phyloP scores from a whole-genome alignment of 2,113 vertebrate species.

The Myotis davidii region DNA sequence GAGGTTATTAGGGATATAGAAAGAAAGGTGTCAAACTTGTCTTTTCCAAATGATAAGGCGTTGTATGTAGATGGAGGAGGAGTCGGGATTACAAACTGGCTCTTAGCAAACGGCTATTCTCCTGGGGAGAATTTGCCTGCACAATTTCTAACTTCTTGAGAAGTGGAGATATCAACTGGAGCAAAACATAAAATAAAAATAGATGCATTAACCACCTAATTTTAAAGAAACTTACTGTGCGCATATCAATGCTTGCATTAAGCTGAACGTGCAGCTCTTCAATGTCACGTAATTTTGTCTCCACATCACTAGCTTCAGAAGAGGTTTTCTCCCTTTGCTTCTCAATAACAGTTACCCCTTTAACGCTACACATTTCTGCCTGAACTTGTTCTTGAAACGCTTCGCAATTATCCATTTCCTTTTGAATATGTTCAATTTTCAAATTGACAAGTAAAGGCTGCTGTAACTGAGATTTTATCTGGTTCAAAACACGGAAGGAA shows the following conservation, averaged over 20 bases:
- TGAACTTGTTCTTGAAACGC: slow-evolving; percentile 85
- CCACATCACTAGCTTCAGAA: not conserved
- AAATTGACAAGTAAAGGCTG: slow-evolving; percentile 81
- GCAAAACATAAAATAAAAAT: slow-evolving; percentile 26
- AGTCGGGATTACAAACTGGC: not conserved
- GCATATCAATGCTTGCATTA: slow-evolving; percentile 83
- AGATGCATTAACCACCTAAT: not conserved
- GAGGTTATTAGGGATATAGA: not conserved
- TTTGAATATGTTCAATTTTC: slow-evolving; percentile 78
- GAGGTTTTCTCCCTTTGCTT: slow-evolving; percentile 51
- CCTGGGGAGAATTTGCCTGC: not conserved
- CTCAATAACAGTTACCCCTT: slow-evolving; percentile 76
- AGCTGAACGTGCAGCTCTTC: slow-evolving; percentile 81
- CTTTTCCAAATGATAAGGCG: not conserved
- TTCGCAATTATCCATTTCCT: slow-evolving; percentile 84
- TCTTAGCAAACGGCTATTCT: not conserved
- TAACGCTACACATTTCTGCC: slow-evolving; percentile 83
- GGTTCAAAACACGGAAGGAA: slow-evolving; percentile 81
- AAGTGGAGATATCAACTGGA: not conserved
- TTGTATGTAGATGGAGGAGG: not conserved
- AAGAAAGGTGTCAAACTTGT: not conserved
- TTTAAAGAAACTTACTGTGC: slow-evolving; percentile 86
- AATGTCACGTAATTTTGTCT: slow-evolving; percentile 77
- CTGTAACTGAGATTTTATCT: slow-evolving; percentile 84
- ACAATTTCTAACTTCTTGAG: not conserved